Conservation (phyloP, 2,113 vertebrate species). For the Lathamus discolor region DNA sequence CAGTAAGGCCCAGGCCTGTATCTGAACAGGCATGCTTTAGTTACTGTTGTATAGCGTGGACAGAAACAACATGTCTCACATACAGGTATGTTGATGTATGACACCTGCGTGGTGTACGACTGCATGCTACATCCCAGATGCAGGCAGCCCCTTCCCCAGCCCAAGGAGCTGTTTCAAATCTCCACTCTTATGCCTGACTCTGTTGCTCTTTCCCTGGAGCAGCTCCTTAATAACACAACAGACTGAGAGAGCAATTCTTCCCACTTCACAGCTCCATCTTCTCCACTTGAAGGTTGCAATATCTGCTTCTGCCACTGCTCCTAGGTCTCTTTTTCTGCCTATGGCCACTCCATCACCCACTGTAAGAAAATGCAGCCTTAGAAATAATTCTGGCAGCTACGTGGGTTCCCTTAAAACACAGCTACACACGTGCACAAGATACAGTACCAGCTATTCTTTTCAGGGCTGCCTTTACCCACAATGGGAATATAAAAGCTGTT, state of each 20-base stretch:
- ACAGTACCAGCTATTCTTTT: not conserved
- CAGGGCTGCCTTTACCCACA: not conserved
- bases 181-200: not conserved
- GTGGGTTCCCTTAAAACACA: not conserved
- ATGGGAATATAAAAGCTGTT: not conserved
- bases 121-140: not conserved
- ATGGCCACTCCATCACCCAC: not conserved
- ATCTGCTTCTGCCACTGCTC: not conserved
- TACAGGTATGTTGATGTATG: accelerated
- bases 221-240: not conserved
- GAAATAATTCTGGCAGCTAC: not conserved
- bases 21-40: not conserved
- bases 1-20: not conserved
- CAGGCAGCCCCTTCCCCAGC: not conserved
- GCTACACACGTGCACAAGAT: not conserved
- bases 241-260: not conserved
- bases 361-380: not conserved
- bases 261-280: not conserved
- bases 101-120: accelerated
- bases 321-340: not conserved
- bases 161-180: not conserved
- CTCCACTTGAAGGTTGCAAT: not conserved
- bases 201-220: not conserved
- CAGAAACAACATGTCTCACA: not conserved
- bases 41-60: not conserved